phyloP scores from a whole-genome alignment of 2,888 invertebrate species.

The Carcina quercana region DNA sequence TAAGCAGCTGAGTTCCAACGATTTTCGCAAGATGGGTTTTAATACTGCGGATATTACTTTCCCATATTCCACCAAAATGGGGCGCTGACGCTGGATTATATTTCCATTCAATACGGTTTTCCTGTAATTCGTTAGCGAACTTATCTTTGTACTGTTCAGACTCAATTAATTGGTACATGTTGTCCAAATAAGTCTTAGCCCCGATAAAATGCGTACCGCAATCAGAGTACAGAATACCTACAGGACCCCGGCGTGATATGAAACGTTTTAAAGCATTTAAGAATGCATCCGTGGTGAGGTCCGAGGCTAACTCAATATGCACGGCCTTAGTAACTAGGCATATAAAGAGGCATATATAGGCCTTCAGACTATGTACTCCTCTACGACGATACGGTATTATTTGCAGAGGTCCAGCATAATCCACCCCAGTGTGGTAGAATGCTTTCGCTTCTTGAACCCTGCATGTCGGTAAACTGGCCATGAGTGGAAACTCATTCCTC shows the following conservation, averaged over 20 bases:
- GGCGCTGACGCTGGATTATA: slow-evolving; percentile 7
- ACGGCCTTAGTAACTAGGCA: slow-evolving; percentile 8
- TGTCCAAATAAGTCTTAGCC: not conserved
- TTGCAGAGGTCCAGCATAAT: slow-evolving; percentile 6
- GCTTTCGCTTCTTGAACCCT: slow-evolving; percentile 6
- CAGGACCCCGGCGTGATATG: slow-evolving; percentile 7
- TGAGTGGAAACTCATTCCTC: slow-evolving; percentile 5
- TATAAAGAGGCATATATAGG: slow-evolving; percentile 8
- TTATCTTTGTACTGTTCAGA: not conserved
- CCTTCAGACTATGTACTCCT: slow-evolving; percentile 6
- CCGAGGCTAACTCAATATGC: slow-evolving; percentile 7
- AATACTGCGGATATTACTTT: slow-evolving; percentile 9
- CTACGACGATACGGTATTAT: slow-evolving; percentile 3
- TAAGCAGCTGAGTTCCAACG: slow-evolving; percentile 10
- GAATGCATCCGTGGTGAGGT: slow-evolving; percentile 6
- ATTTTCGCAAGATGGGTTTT: slow-evolving; percentile 11
- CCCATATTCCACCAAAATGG: slow-evolving; percentile 9
- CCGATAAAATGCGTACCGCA: slow-evolving; percentile 8
- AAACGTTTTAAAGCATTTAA: slow-evolving; percentile 7
- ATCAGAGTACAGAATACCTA: slow-evolving; percentile 3
- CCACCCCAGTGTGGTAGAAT: slow-evolving; percentile 6
- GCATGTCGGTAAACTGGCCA: slow-evolving; percentile 8
- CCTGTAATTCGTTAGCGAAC: not conserved
- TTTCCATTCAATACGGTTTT: slow-evolving; percentile 3
- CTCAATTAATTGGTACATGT: not conserved